Conservation (phyloP, 2,797 vertebrate species). For the Acrocephalus scirpaceus region DNA sequence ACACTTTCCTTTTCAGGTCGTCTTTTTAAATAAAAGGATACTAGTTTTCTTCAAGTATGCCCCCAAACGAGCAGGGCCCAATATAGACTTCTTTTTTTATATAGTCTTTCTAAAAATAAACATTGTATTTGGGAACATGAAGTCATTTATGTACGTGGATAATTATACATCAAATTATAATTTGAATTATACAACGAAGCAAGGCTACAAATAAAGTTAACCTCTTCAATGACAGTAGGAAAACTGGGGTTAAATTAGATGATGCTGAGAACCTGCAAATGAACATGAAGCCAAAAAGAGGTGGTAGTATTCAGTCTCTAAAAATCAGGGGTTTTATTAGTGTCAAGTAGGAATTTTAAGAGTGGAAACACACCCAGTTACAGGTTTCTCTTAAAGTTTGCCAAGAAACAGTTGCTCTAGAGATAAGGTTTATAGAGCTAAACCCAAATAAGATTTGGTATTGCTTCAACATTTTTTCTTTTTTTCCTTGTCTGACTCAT, state of each 20-base stretch:
- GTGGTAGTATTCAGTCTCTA: neutral
- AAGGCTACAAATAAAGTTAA: neutral
- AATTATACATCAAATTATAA: neutral
- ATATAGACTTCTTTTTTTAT: neutral
- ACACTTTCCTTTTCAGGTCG: neutral
- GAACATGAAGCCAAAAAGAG: neutral
- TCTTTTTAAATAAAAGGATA: neutral
- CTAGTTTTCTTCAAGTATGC: neutral
- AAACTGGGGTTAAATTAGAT: neutral
- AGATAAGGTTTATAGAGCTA: slow-evolving; percentile 38
- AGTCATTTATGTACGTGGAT: neutral
- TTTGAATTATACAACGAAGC: neutral
- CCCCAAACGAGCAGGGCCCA: neutral
- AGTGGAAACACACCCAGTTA: slow-evolving; percentile 11
- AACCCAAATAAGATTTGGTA: neutral
- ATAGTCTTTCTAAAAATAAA: neutral
- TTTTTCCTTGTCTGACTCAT: slow-evolving; percentile 63
- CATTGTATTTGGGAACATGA: neutral
- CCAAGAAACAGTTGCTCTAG: neutral
- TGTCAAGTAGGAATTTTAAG: neutral
- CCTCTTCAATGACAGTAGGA: neutral
- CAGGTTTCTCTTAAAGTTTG: neutral
- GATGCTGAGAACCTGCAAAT: neutral
- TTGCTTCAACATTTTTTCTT: slow-evolving; percentile 28
- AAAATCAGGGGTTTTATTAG: neutral